These are phyloP conservation scores for Melanotaenia duboulayi DNA, from an alignment of 2,113 vertebrate genomes.

Conservation along the genomic window DNA sequence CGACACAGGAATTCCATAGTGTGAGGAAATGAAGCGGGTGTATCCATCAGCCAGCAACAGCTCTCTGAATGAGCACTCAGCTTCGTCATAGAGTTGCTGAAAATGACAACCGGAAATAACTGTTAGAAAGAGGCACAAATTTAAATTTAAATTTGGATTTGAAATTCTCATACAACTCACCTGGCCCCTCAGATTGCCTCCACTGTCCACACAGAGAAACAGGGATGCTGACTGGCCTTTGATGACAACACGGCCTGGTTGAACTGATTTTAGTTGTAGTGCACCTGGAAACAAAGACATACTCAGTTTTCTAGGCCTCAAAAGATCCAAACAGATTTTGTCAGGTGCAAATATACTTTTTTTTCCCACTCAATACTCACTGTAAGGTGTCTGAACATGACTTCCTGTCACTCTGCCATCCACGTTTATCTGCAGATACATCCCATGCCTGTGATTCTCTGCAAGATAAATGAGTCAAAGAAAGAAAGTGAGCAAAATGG, in stretches of 20 bases:
- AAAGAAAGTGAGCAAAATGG: slow-evolving; percentile 1
- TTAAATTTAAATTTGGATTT: neutral
- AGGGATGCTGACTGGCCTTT: slow-evolving; percentile 66
- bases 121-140: neutral
- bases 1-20: slow-evolving; percentile 68
- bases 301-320: neutral
- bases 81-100: slow-evolving; percentile 67
- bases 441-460: slow-evolving; percentile 77
- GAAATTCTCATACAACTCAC: slow-evolving; percentile 31
- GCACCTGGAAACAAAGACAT: slow-evolving; percentile 72
- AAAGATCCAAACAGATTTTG: neutral
- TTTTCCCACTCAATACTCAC: slow-evolving; percentile 62
- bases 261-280: slow-evolving; percentile 76
- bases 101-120: neutral
- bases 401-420: slow-evolving; percentile 78
- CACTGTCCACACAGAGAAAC: slow-evolving; percentile 77
- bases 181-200: slow-evolving; percentile 76
- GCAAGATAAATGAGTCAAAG: slow-evolving; percentile 14
- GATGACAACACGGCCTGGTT: slow-evolving; percentile 72
- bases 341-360: neutral
- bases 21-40: slow-evolving; percentile 74
- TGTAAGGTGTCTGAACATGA: slow-evolving; percentile 56
- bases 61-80: slow-evolving; percentile 80
- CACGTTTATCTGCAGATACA: slow-evolving; percentile 77
- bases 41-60: slow-evolving; percentile 78